These are phyloP conservation scores for Hyposoter didymator DNA, from an alignment of 2,888 invertebrate genomes.

Conservation along the genomic window DNA sequence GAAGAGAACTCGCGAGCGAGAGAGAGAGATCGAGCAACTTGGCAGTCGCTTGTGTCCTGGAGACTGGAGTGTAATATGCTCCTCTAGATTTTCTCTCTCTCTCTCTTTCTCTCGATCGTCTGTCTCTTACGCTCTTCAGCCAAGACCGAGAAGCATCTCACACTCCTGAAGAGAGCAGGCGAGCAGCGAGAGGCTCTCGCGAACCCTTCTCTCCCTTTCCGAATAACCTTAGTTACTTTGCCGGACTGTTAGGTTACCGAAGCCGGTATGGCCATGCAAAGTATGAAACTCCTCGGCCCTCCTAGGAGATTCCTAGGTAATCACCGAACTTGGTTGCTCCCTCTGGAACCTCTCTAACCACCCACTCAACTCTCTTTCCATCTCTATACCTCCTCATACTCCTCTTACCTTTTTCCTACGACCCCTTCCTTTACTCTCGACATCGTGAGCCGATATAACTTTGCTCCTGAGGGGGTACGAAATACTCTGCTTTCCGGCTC, in stretches of 20 bases:
- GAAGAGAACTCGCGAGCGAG: constrained; percentile 13
- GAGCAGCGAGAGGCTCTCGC: constrained; percentile 57
- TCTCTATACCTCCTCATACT: constrained; percentile 66
- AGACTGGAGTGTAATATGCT: constrained; percentile 66
- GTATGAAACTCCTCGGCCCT: constrained; percentile 82
- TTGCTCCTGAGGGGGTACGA: constrained; percentile 82
- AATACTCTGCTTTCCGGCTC: constrained; percentile 73
- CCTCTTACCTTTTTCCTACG: constrained; percentile 56
- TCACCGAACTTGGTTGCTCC: constrained; percentile 84
- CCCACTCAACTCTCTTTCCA: constrained; percentile 70
- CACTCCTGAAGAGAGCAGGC: constrained; percentile 46
- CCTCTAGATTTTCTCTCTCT: constrained; percentile 53
- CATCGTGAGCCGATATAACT: constrained; percentile 82
- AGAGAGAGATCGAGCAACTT: constrained; percentile 59
- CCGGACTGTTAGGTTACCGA: constrained; percentile 82
- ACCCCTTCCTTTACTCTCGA: constrained; percentile 54
- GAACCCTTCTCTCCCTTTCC: constrained; percentile 70
- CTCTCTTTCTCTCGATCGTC: constrained; percentile 56
- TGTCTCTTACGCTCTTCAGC: constrained; percentile 57
- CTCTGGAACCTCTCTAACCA: constrained; percentile 79
- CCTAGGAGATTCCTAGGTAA: constrained; percentile 84
- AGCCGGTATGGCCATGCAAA: constrained; percentile 79
- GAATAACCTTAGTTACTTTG: constrained; percentile 83
- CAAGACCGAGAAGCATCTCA: constrained; percentile 41
- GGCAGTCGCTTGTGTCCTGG: constrained; percentile 68